These are phyloP conservation scores for Tribolium freemani DNA, from an alignment of 2,888 invertebrate species.

Conservation along the genomic window DNA sequence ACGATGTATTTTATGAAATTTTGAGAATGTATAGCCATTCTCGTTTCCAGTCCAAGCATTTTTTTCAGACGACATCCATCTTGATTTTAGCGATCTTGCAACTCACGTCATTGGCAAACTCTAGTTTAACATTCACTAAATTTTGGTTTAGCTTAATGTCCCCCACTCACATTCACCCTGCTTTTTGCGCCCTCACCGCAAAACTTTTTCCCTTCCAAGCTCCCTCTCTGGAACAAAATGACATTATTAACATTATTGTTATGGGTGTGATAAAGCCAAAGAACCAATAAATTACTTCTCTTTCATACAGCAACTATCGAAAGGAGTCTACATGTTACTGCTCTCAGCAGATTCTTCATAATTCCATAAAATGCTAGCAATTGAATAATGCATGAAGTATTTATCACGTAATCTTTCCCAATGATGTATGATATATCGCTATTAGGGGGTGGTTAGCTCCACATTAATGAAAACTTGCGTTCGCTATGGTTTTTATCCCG, in stretches of 20 bases:
- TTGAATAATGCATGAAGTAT: slow-evolving; percentile 39
- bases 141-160: slow-evolving; percentile 19
- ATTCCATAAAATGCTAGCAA: slow-evolving; percentile 20
- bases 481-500: neutral
- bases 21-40: slow-evolving; percentile 38
- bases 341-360: slow-evolving; percentile 26
- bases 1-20: slow-evolving; percentile 32
- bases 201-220: neutral
- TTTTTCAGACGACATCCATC: slow-evolving; percentile 41
- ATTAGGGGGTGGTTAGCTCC: slow-evolving; percentile 15
- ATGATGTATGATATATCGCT: slow-evolving; percentile 29
- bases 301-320: neutral
- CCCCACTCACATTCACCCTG: slow-evolving; percentile 27
- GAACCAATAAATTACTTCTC: slow-evolving; percentile 26
- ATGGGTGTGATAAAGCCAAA: slow-evolving; percentile 15
- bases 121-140: slow-evolving; percentile 40
- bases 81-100: slow-evolving; percentile 18
- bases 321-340: slow-evolving; percentile 3
- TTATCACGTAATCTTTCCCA: slow-evolving; percentile 29
- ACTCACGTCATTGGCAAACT: slow-evolving; percentile 42
- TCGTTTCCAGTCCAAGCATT: slow-evolving; percentile 24
- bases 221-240: slow-evolving; percentile 37
- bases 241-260: slow-evolving; percentile 38
- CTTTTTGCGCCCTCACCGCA: slow-evolving; percentile 15
- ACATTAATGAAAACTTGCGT: slow-evolving; percentile 18